Base-by-base conservation (phyloP, 2,113 vertebrate species). In the Hiodon alosoides region DNA sequence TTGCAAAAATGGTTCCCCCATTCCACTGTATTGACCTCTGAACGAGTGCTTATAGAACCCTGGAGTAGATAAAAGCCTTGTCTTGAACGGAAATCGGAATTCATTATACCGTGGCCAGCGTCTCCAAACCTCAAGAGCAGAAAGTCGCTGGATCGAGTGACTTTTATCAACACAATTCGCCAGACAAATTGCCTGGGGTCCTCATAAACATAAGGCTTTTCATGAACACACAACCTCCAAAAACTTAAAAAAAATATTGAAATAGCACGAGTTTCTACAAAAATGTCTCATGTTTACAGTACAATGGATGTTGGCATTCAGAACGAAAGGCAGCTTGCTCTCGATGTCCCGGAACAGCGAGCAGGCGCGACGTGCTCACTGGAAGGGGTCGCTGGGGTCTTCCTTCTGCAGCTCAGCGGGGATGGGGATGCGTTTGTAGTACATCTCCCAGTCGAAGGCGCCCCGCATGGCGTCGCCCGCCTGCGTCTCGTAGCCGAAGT, bases 401-500 rank as follows among this genome's bases (percentile, higher is more conserved):
- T 76, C 73, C 71, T 93, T 94, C 87, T 95, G 94, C 69, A 99
- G 82, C 80, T 95, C 90, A 0, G 92, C n/a, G 9, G 97, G 97
- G 81, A 99, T 98, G 0, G 97, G 96, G 80, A 99, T 98, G 62
- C 97, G 92, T 75, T 99, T 99, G 90, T 99, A 99, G 88, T 94
- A 98, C 96, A 99, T 98, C 84, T 99, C 97, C 97, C 97, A 99
- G 90, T 99, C 97, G 13, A 98, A 99, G 0, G 96, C 97, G 0
- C 97, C 97, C 72, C 97, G 82, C 97, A 99, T 99, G 9, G 97
- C 97, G 0, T 99, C 96, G 4, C 97, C 97, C 0, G 97, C 95
- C 86, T 99, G 97, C 0, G 95, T 96, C 85, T 97, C 96, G 0
- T 99, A 99, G 46, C 93, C 94, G 17, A 99, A 99, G 90, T 97